phyloP scores from a whole-genome alignment of 2,797 vertebrate genomes.

The Acropternis orthonyx region DNA sequence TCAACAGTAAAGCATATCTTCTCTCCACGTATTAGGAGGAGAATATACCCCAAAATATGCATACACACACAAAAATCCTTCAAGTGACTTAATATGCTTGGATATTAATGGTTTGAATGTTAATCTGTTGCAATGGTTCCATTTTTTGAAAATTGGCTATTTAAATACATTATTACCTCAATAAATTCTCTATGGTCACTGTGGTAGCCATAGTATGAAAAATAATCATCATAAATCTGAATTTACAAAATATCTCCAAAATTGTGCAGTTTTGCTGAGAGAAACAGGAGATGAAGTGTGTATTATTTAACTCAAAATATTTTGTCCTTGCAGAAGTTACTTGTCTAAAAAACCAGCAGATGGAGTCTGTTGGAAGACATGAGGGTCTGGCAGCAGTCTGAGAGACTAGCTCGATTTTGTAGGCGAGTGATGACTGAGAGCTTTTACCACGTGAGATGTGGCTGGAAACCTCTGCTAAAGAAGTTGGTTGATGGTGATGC shows the following conservation, averaged over 20 bases:
- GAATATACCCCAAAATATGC: conserved; percentile 49
- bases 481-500: accelerated
- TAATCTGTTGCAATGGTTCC: conserved; percentile 20
- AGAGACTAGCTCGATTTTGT: background rate
- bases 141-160: conserved; percentile 37
- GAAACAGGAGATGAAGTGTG: background rate
- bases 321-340: conserved; percentile 19
- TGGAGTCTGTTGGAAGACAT: background rate
- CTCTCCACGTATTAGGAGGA: conserved; percentile 17
- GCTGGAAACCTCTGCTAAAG: background rate
- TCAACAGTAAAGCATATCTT: conserved; percentile 57
- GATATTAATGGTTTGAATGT: conserved; percentile 48
- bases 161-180: conserved; percentile 35
- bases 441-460: background rate
- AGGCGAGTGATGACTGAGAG: background rate
- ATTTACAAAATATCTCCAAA: conserved; percentile 67
- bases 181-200: conserved; percentile 53
- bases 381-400: background rate
- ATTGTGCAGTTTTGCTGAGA: conserved; percentile 61
- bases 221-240: conserved; percentile 57
- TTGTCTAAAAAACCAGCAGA: conserved; percentile 32
- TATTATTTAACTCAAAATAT: background rate
- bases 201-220: conserved; percentile 38
- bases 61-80: background rate
- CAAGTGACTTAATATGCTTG: conserved; percentile 48